Base-by-base conservation (phyloP, 2,113 vertebrate species). In the Gopherus flavomarginatus region DNA sequence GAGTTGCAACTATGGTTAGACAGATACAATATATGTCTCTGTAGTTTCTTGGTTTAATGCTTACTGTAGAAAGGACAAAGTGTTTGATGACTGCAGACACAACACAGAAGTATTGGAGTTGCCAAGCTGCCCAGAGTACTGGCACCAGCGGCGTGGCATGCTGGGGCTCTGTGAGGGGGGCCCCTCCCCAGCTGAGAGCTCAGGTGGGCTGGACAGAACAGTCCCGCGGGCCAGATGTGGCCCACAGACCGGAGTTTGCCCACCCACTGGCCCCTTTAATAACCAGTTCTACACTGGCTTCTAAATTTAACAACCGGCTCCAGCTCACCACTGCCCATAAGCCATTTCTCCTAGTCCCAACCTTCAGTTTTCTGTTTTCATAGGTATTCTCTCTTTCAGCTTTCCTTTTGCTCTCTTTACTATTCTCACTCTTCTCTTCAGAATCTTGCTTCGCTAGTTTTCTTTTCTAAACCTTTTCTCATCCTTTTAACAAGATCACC, bases 21-120 rank as follows among this genome's bases (percentile, higher is more conserved):
- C 16, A 56, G 24, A 81, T 87, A 81, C 1, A 77, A 9, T 7
- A 57, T 1, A 0, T 29, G 38, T 0, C 0, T 14, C n/a, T 87
- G 26, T 42, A 92, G 5, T 17, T 84, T 49, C 21, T 75, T 75
- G 69, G 19, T 75, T 75, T 75, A 50, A 49, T 49, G 14, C 42
- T 87, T 1, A 1, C 52, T 62, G 14, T 17, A 87, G 38, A 54
- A n/a, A 87, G 75, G 31, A n/a, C 11, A 84, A 83, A 87, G 86
- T 86, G 83, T 47, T 83, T 59, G 27, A 83, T 29, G 27, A 57
- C 6, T 2, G 56, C n/a, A 27, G 13, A 57, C 19, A 38, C 14
- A 75, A 14, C 38, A 75, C 47, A 62, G 86, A 81, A 4, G 1
- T 54, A 50, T 95, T 3, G 47, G 47, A 49, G 47, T 49, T 49